Conservation (phyloP, 1,140 invertebrate species). For the Belonocnema kinseyi region DNA sequence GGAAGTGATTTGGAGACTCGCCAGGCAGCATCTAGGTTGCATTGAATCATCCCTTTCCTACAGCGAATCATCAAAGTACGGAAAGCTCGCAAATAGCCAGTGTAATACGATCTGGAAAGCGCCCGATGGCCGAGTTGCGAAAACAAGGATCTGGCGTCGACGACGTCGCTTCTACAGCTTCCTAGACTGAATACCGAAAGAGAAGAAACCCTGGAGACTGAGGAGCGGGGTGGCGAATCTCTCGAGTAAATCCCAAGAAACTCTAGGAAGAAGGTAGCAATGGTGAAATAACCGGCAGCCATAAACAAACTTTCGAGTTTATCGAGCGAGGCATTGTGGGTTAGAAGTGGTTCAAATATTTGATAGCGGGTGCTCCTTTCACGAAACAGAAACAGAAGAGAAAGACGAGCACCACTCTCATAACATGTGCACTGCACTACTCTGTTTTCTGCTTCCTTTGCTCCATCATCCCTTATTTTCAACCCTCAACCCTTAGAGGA, state of each 20-base stretch:
- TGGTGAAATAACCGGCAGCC: slow-evolving; percentile 60
- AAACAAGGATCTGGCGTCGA: slow-evolving; percentile 17
- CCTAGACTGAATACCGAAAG: slow-evolving; percentile 13
- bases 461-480: slow-evolving; percentile 8
- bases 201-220: slow-evolving; percentile 21
- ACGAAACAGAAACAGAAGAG: slow-evolving; percentile 44
- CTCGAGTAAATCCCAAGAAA: slow-evolving; percentile 24
- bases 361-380: slow-evolving; percentile 62
- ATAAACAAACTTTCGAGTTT: slow-evolving; percentile 68
- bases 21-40: slow-evolving; percentile 62
- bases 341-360: slow-evolving; percentile 67
- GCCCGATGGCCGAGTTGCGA: not conserved
- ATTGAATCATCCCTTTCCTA: slow-evolving; percentile 54
- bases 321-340: slow-evolving; percentile 56
- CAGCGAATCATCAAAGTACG: not conserved
- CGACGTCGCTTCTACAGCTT: not conserved
- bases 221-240: slow-evolving; percentile 42
- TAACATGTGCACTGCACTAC: not conserved
- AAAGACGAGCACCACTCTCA: slow-evolving; percentile 14
- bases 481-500: slow-evolving; percentile 9
- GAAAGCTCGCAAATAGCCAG: not conserved
- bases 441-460: slow-evolving; percentile 25
- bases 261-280: slow-evolving; percentile 24
- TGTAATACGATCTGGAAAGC: not conserved
- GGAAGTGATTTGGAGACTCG: slow-evolving; percentile 65